Base-by-base conservation (phyloP, 2,113 vertebrate genomes). In the Elanoides forficatus region DNA sequence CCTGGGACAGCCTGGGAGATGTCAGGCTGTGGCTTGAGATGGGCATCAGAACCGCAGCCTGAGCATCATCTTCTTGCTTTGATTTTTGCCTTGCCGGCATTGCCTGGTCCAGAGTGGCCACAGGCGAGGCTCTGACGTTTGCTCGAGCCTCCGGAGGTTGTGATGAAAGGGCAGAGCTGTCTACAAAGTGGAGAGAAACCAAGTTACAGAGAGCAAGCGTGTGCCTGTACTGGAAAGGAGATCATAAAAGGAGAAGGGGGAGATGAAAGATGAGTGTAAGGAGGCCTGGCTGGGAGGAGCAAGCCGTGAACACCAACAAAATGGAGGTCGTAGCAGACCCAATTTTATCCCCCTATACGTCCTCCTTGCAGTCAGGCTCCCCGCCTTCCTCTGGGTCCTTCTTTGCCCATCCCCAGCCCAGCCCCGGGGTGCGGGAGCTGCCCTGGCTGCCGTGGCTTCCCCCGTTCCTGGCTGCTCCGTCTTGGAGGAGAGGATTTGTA, bases 291-390 rank as follows among this genome's bases (percentile, higher is more conserved):
- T 70, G 74, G 38, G 42, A 85, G 66, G 26, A 85, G 36, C 43
- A 68, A 45, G 23, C 56, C 1, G 0, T 21, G 43, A 71, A 36
- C 36, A 11, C 40, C 26, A 16, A 14, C 20, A 67, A 59, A 43
- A 53, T 12, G 6, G 45, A 59, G 43, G 10, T 25, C 27, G 30
- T 50, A 43, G 27, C 60, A 88, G 30, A 34, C 9, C 6, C 10
- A 26, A 0, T 50, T 38, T 86, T n/a, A 34, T 40, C 15, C 8
- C 47, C 8, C 19, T 8, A 17, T 9, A 20, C 0, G 0, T 72
- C 43, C 40, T 70, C 34, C 59, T n/a, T 36, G 38, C 50, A 66
- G 34, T 30, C 5, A 4, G 50, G n/a, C 52, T 86, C 34, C 9
- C 15, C 2, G 2, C 32, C n/a, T 75, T 72, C 56, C 30, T 38